Evolutionary conservation across 2,797 vertebrate species (phyloP).

Genomic region (Cephalopachus bancanus): DNA sequence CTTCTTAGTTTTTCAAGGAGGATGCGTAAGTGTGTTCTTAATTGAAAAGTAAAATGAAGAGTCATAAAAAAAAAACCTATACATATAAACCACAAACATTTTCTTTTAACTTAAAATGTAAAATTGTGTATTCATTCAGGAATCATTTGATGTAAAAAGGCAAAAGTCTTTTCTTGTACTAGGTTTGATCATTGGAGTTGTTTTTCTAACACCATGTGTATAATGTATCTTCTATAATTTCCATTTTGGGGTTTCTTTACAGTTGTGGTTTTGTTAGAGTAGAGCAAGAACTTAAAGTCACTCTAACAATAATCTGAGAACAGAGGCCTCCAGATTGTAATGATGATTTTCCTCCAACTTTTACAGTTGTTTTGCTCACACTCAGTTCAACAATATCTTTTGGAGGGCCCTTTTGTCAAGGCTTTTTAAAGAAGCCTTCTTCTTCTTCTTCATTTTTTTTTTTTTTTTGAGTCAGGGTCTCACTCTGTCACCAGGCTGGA

Average conservation of each 20-base stretch:
- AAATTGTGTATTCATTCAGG: not conserved
- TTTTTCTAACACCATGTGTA: constrained; percentile 29
- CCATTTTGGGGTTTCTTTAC: not conserved
- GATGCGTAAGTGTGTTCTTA: not conserved
- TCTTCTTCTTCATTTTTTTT: not conserved
- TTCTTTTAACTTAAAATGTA: not conserved
- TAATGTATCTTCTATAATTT: not conserved
- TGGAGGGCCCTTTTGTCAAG: not conserved
- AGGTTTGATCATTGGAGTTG: not conserved
- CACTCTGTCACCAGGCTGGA: no score
- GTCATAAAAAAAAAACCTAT: not conserved
- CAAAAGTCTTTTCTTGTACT: constrained; percentile 18
- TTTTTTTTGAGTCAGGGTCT: no score
- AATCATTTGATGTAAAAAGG: not conserved
- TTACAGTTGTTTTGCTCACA: not conserved
- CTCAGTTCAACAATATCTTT: not conserved
- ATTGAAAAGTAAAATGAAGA: constrained; percentile 31
- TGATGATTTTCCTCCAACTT: not conserved
- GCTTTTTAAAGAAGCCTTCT: not conserved
- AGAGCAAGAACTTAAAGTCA: not conserved
- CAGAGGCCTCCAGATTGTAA: not conserved
- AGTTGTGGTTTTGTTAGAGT: not conserved
- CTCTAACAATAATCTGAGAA: not conserved
- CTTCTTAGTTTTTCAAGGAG: not conserved
- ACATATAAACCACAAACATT: not conserved